phyloP scores from a whole-genome alignment of 2,888 invertebrate genomes.

The Argyresthia albistria region DNA sequence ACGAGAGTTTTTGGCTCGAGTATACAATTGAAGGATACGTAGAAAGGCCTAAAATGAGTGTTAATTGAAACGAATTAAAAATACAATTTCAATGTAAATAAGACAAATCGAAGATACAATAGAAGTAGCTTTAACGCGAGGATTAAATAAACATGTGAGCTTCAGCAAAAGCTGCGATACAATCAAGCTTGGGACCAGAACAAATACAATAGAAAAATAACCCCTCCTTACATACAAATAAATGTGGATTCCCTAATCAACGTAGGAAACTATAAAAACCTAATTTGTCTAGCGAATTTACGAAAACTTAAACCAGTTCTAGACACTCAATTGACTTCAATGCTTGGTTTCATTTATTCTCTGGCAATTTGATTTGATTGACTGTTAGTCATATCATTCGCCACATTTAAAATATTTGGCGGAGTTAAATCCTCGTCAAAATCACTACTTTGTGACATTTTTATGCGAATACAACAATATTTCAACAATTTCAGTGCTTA shows the following conservation, averaged over 20 bases:
- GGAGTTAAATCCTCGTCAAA: no score
- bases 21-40: background rate
- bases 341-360: no score
- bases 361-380: no score
- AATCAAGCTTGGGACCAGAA: slow-evolving; percentile 2
- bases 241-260: background rate
- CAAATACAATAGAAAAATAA: background rate
- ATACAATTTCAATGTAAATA: no score
- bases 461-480: no score
- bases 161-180: background rate
- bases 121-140: background rate
- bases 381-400: no score
- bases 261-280: background rate
- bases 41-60: background rate
- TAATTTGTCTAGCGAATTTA: background rate
- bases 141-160: background rate
- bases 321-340: no score
- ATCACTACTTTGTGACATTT: no score
- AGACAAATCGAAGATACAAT: background rate
- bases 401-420: no score
- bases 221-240: background rate
- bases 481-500: no score
- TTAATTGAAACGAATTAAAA: background rate
- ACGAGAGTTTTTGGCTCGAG: background rate
- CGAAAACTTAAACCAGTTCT: no score